Base-by-base conservation (phyloP, 2,113 vertebrate species). In the Phyllopteryx taeniolatus region DNA sequence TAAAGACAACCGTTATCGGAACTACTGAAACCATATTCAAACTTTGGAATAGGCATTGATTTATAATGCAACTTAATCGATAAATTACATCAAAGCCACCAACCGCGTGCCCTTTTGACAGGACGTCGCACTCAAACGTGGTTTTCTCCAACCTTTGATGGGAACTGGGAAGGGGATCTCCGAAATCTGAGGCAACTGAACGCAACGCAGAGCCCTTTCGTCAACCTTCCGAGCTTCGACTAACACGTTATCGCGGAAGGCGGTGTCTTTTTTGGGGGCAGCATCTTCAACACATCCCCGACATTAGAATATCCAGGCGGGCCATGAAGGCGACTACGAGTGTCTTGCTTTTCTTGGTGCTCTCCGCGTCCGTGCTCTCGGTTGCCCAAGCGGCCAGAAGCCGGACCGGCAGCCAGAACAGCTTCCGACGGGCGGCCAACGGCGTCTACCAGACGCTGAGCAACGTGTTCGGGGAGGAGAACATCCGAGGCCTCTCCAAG, bases 391-490 rank as follows among this genome's bases (percentile, higher is more conserved):
- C 94, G 47, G 95, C 89, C n/a, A 90, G 95, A 76, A 89, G 91
- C 86, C 93, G 93, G 62, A 90, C 93, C 2, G 93, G 94, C 78
- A 94, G 91, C 82, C 88, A 91, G 72, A 95, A 95, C 91, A 94
- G 93, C 87, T 87, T 95, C 79, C 94, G 94, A 76, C 93, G 95
- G 75, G 92, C 94, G 2, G 94, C 91, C 69, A 94, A 87, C 78
- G 93, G 92, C 13, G 82, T 98, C 73, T 96, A 96, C 74, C 96
- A 96, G 80, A 94, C 93, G 35, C 76, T 97, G 70, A 94, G 94
- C 93, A 92, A 89, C 73, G 82, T 96, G 1, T 94, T 95, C 80
- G 96, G 96, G 46, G 96, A 98, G 90, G 96, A 98, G 69, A 98
- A 95, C 88, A 95, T 97, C 75, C 87, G 93, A 81, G 91, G 92